A percentile compares a stretch with the other conserved stretches of the same genome.
phyloP scores from a whole-genome alignment of 1,140 invertebrate genomes.

The Penaeus chinensis region DNA sequence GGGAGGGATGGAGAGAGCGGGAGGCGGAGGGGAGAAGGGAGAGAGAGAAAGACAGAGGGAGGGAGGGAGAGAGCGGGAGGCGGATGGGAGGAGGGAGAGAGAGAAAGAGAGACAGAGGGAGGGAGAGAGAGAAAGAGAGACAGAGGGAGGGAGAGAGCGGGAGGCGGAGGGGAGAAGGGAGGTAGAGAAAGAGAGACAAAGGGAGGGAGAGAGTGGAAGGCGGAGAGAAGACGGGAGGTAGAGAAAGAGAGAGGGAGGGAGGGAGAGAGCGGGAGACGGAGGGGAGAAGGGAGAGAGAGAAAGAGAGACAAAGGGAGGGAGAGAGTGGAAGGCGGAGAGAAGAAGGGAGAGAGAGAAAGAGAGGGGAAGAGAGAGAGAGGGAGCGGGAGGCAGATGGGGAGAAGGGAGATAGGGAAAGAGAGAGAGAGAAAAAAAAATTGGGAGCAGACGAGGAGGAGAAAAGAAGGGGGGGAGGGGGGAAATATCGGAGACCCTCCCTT shows the following conservation, averaged over 20 bases:
- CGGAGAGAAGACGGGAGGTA: neutral
- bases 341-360: neutral
- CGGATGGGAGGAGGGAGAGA: neutral
- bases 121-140: neutral
- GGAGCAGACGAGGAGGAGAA: neutral
- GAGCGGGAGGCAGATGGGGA: neutral
- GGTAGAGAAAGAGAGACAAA: neutral
- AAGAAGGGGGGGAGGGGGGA: neutral
- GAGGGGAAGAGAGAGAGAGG: neutral
- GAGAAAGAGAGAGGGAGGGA: neutral
- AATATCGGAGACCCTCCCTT: too few species aligned
- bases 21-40: neutral
- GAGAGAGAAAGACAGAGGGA: neutral
- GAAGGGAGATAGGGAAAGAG: neutral
- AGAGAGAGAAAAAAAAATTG: neutral
- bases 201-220: neutral
- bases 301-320: neutral
- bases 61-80: neutral
- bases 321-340: conserved; percentile 19
- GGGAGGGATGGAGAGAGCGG: neutral
- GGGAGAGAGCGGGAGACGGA: conserved; percentile 33
- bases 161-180: neutral
- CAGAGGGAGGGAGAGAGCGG: neutral
- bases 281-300: neutral
- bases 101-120: conserved; percentile 4